Evolutionary conservation across 2,113 vertebrate species (phyloP).

Genomic region (Chlorodrepanis virens): DNA sequence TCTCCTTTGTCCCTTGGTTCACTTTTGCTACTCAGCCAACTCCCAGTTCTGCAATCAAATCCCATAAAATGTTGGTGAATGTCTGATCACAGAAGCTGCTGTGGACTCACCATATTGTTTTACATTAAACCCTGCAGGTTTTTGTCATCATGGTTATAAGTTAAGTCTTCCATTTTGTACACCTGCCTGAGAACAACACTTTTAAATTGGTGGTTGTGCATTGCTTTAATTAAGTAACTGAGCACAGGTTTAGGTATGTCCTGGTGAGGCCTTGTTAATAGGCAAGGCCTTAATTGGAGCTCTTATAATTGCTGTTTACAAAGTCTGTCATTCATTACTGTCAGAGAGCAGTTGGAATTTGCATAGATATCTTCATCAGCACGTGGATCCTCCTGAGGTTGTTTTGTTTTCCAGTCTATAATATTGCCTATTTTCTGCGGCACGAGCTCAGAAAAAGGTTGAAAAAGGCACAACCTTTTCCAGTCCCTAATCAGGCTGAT

Average conservation of each 20-base stretch:
- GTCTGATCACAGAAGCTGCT: neutral
- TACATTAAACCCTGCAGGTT: neutral
- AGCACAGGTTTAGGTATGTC: neutral
- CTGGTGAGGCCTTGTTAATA: neutral
- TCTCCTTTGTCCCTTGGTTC: neutral
- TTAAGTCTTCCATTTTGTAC: neutral
- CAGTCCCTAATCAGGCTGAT: neutral
- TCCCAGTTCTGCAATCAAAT: neutral
- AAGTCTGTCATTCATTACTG: neutral
- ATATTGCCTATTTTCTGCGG: neutral
- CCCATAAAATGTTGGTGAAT: neutral
- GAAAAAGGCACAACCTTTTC: neutral
- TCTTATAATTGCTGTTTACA: constrained; percentile 42
- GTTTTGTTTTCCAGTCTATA: neutral
- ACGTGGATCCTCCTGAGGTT: neutral
- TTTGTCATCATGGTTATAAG: rapidly evolving
- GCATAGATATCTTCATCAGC: neutral
- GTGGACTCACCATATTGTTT: rapidly evolving
- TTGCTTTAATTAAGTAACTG: neutral
- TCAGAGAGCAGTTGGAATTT: neutral
- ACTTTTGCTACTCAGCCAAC: neutral
- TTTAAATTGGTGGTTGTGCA: neutral
- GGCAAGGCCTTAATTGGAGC: neutral
- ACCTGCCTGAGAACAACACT: neutral
- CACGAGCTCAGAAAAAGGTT: neutral